Evolutionary conservation across 2,888 invertebrate species (phyloP), one percentile per base, ranked within the genome.

Genomic region (Mythimna pallens): DNA sequence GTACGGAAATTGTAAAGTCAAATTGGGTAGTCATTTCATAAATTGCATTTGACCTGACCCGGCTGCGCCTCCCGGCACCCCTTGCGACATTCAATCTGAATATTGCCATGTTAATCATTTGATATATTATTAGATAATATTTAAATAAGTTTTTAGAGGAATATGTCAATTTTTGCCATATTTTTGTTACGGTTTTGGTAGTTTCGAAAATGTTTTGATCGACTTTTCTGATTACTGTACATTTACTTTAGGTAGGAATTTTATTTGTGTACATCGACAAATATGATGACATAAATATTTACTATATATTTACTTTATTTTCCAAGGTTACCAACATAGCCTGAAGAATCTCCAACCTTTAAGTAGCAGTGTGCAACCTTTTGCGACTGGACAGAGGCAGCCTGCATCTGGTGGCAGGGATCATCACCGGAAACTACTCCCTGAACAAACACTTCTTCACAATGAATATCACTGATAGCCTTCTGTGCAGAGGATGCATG

Each of bases 11-110:
- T 89, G 89, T 87, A 89, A 90, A 91, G 90, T 89, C 86, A 91
- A 92, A 92, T 92, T 91, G 91, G 92, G 90, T 91, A 92, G 90
- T 92, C 90, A 92, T 93, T 92, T 91, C 87, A 90, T 89, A 92
- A 92, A 93, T 92, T 91, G 90, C 92, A 91, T 92, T 89, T 83
- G 88, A 84, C 87, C 89, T 87, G 77, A 82, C 87, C 86, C 81
- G 78, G 73, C 70, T 83, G 86, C 82, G 76, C 83, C 86, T 79
- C 78, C 78, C 76, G 78, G 78, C 80, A 73, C 81, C 76, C 80
- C 81, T 75, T 59, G 66, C 40, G 73, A 87, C 90, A 92, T 92
- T 90, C 89, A 92, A 93, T 92, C 89, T 90, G 87, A 78, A 81
- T 86, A 87, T 92, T 88, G 84, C 88, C 80, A 79, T 73, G 82